Evolutionary conservation across 2,888 invertebrate species (phyloP).

Genomic region (Melikaiella ostensackeni): DNA sequence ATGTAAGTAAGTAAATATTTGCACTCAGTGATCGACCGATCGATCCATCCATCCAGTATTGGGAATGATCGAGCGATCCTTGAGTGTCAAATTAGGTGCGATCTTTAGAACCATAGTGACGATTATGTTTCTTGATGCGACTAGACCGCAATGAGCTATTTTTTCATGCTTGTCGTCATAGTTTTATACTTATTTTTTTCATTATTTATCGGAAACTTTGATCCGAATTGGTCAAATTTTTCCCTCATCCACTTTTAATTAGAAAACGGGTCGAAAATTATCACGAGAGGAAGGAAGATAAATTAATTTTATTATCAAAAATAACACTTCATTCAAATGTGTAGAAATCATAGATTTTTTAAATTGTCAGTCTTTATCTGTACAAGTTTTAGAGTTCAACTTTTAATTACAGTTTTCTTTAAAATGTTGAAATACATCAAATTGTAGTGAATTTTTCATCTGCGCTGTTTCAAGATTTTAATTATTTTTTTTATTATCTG

Average conservation of each 20-base stretch:
- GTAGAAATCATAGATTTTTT: too few species aligned
- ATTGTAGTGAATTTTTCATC: too few species aligned
- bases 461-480: too few species aligned
- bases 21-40: conserved; percentile 20
- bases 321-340: too few species aligned
- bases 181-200: neutral
- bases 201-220: neutral
- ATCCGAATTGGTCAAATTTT: neutral
- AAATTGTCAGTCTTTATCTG: too few species aligned
- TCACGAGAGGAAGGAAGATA: neutral
- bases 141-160: conserved; percentile 9
- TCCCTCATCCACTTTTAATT: neutral
- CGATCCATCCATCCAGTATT: neutral
- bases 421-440: too few species aligned
- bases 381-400: too few species aligned
- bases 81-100: conserved; percentile 26
- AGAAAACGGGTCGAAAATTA: neutral
- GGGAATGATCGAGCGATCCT: neutral
- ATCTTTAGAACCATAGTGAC: conserved; percentile 13
- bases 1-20: conserved; percentile 67
- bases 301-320: too few species aligned
- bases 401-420: too few species aligned
- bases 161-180: conserved; percentile 13
- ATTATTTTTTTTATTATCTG: too few species aligned
- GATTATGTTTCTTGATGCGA: neutral